These are phyloP conservation scores for Amphimallon solstitiale DNA, from an alignment of 2,888 invertebrate species.

Conservation along the genomic window DNA sequence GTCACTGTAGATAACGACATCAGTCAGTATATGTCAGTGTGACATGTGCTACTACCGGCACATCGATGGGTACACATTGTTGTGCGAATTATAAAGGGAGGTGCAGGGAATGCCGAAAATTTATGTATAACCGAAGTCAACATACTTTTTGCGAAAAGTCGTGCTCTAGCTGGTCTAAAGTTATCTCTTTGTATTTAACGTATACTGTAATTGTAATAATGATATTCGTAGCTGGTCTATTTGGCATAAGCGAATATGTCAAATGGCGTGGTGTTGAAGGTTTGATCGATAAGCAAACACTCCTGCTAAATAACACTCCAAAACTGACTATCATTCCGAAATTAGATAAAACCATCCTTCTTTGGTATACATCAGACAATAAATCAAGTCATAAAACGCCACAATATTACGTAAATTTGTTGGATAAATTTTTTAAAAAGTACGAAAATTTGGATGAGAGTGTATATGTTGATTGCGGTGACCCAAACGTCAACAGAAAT, in stretches of 20 bases:
- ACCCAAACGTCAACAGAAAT: background rate
- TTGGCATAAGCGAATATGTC: background rate
- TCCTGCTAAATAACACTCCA: conserved; percentile 1
- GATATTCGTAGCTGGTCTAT: background rate
- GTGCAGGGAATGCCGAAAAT: background rate
- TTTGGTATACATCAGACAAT: conserved; percentile 12
- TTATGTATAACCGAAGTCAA: background rate
- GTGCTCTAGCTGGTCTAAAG: background rate
- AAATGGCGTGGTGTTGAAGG: background rate
- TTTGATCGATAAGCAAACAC: background rate
- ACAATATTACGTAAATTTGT: conserved; percentile 13
- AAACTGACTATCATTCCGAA: conserved; percentile 5
- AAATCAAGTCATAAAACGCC: background rate
- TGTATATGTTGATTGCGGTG: conserved; percentile 33
- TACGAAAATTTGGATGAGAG: conserved; percentile 22
- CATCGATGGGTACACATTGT: too few relatives aligned
- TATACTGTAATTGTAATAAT: background rate
- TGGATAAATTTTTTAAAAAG: conserved; percentile 21
- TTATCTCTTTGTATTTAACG: background rate
- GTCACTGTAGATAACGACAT: too few relatives aligned
- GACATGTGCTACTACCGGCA: too few relatives aligned
- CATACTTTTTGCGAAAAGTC: conserved; percentile 12
- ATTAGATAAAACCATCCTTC: background rate
- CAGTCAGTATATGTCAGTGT: too few relatives aligned
- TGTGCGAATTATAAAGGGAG: background rate